phyloP scores from a whole-genome alignment of 2,888 invertebrate genomes.

The Oligia strigilis region DNA sequence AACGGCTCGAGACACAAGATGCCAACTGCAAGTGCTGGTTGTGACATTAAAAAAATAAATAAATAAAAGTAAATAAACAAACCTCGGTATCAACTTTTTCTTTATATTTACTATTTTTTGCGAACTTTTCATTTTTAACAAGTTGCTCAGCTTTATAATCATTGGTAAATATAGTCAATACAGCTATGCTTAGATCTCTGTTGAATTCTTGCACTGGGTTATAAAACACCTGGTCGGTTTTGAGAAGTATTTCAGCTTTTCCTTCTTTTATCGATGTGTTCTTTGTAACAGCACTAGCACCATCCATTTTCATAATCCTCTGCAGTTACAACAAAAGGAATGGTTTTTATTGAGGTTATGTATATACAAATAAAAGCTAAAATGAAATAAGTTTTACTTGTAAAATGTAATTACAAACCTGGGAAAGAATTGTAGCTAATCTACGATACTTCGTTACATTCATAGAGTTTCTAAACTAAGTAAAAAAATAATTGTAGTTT shows the following conservation, averaged over 20 bases:
- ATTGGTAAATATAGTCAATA: conserved; percentile 92
- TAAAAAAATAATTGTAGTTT: not conserved
- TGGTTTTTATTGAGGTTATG: conserved; percentile 50
- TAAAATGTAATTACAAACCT: conserved; percentile 46
- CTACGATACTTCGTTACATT: conserved; percentile 46
- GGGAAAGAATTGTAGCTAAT: conserved; percentile 36
- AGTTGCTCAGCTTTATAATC: conserved; percentile 82
- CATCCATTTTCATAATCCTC: conserved; percentile 79
- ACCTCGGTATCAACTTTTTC: conserved; percentile 59
- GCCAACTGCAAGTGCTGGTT: not conserved
- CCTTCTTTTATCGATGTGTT: conserved; percentile 93
- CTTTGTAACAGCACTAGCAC: conserved; percentile 66
- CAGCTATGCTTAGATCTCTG: conserved; percentile 96
- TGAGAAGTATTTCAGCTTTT: conserved; percentile 93
- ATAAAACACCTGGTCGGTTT: conserved; percentile 96
- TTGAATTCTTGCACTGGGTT: conserved; percentile 99
- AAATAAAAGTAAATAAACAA: conserved; percentile 45
- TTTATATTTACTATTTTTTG: conserved; percentile 64
- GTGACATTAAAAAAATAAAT: conserved; percentile 23
- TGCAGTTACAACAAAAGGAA: conserved; percentile 45
- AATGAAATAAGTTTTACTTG: not conserved
- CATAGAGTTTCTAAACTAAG: conserved; percentile 37
- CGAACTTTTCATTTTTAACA: conserved; percentile 70
- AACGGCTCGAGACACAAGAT: not conserved
- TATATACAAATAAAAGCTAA: not conserved